Base-by-base conservation (phyloP, 2,888 invertebrate genomes). In the Oasisia sp. region DNA sequence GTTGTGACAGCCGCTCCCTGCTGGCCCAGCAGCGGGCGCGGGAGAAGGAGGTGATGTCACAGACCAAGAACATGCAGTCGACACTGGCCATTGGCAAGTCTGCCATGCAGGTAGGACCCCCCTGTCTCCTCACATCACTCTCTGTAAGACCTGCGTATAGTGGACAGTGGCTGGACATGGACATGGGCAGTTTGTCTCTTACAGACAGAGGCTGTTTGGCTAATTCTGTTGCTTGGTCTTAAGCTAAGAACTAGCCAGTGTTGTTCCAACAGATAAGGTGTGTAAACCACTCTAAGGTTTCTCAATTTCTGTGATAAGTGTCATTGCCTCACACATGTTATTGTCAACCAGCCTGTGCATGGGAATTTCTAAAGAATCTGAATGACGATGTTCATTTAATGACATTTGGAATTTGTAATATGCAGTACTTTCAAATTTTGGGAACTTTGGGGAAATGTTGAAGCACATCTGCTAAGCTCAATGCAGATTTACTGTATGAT, bases 21-120 rank as follows among this genome's bases (percentile, higher is more conserved):
- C 93, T 95, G 32, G 95, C 95, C 2, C 96, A 96, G 93, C 96
- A 96, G 92, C 95, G 96, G 92, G 94, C 95, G 2, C 93, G 96
- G 12, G 93, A 95, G 90, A 95, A 95, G 91, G 96, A 96, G 91
- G 95, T 95, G n/a, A 92, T 95, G 94, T 94, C 94, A 19, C 95
- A 95, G 92, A 94, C 95, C 90, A 95, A 95, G 32, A 95, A 94
- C 91, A 95, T 95, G 92, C 95, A 95, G 92, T 95, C 94, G 32
- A 95, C 95, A 4, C 94, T 96, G 93, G 95, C 96, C 9, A 93
- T 96, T 32, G 96, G 96, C 12, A 95, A 95, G 89, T 95, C 95
- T 92, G 96, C 96, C 7, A 93, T 96, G 38, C 95, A 95, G 95
- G 96, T 95, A 92, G 89, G 91, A 19, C 74, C 74, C 3, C n/a